A percentile compares a stretch with the other conserved stretches of the same genome.
Evolutionary conservation across 1,140 invertebrate species (phyloP).

Genomic region (Daktulosphaira vitifoliae): DNA sequence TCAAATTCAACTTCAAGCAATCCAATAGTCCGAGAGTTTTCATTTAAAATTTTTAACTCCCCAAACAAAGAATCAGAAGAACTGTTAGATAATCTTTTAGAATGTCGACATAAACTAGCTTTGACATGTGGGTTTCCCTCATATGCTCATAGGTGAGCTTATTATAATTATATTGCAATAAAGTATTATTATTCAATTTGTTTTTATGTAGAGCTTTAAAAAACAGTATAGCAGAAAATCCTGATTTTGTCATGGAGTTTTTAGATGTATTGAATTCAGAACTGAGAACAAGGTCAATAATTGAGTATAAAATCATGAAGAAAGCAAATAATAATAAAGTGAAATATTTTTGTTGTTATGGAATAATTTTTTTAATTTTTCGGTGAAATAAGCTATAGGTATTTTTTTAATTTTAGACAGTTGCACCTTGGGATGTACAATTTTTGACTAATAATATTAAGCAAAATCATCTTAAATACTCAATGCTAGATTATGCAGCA

Average conservation of each 20-base stretch:
- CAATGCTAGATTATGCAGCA: conserved; percentile 61
- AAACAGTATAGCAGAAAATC: conserved; percentile 74
- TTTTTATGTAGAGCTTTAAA: conserved; percentile 60
- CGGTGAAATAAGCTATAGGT: neutral
- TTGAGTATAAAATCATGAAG: conserved; percentile 23
- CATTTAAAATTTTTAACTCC: conserved; percentile 77
- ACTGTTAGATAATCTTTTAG: conserved; percentile 62
- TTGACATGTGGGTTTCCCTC: conserved; percentile 76
- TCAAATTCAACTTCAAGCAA: conserved; percentile 74
- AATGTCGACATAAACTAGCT: conserved; percentile 66
- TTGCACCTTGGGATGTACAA: conserved; percentile 76
- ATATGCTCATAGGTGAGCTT: conserved; percentile 66
- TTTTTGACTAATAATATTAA: conserved; percentile 68
- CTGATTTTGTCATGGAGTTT: conserved; percentile 69
- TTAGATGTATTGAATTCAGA: conserved; percentile 65
- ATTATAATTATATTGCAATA: conserved; percentile 7
- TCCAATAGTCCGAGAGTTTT: conserved; percentile 71
- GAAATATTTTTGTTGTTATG: neutral
- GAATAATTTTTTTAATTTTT: neutral
- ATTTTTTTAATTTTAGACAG: conserved; percentile 38
- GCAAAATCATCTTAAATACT: conserved; percentile 57
- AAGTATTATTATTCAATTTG: conserved; percentile 13
- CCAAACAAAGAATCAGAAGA: conserved; percentile 69
- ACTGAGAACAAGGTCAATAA: conserved; percentile 44
- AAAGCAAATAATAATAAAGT: conserved; percentile 22